Evolutionary conservation across 2,888 invertebrate genomes (phyloP).

Genomic region (Synanthedon myopaeformis): DNA sequence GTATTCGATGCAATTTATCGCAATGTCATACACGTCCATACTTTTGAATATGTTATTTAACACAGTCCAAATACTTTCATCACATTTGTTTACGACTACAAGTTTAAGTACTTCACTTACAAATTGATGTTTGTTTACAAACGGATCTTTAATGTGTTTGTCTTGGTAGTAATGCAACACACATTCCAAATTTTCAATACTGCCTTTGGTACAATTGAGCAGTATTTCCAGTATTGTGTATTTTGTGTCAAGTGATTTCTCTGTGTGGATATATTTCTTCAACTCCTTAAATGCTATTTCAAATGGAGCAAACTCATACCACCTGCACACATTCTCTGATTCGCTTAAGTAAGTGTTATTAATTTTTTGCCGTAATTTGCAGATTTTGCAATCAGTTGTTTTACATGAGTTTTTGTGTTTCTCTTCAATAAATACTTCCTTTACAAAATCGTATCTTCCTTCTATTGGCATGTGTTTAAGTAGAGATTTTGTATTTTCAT

Average conservation of each 20-base stretch:
- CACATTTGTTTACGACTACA: constrained; percentile 21
- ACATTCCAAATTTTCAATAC: constrained; percentile 21
- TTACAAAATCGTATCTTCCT: constrained; percentile 34
- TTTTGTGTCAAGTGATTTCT: constrained; percentile 30
- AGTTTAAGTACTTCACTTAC: constrained; percentile 19
- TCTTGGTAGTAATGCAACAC: constrained; percentile 29
- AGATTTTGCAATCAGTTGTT: background rate
- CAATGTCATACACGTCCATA: constrained; percentile 34
- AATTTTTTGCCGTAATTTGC: background rate
- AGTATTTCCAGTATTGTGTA: constrained; percentile 26
- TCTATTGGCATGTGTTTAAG: constrained; percentile 28
- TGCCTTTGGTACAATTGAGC: constrained; percentile 19
- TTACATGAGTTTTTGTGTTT: constrained; percentile 6
- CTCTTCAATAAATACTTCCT: constrained; percentile 31
- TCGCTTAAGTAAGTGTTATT: background rate
- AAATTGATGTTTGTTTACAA: constrained; percentile 22
- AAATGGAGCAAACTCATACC: constrained; percentile 42
- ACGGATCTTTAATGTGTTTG: constrained; percentile 30
- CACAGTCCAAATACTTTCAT: constrained; percentile 31
- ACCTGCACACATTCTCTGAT: constrained; percentile 7
- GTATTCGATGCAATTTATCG: constrained; percentile 25
- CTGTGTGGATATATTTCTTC: constrained; percentile 29
- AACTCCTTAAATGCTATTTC: constrained; percentile 32
- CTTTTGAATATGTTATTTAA: constrained; percentile 30
- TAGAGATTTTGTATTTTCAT: constrained; percentile 25